phyloP scores from a whole-genome alignment of 2,797 vertebrate genomes.

The Lophius americanus region DNA sequence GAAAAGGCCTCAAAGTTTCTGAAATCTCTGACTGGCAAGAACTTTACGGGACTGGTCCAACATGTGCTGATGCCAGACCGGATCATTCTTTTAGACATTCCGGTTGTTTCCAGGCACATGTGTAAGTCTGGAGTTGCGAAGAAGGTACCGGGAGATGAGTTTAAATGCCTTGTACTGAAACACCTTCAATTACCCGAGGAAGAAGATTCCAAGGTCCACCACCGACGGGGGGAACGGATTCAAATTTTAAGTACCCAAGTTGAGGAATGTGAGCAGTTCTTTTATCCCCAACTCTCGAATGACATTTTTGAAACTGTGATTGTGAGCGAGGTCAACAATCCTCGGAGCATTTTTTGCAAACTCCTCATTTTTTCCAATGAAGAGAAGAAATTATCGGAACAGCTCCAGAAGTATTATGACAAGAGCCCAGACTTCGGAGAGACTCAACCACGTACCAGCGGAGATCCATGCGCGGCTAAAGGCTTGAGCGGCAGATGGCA shows the following conservation, averaged over 20 bases:
- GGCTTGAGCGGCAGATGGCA: constrained; percentile 87
- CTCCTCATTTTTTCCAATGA: constrained; percentile 86
- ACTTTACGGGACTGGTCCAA: constrained; percentile 81
- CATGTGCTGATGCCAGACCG: constrained; percentile 83
- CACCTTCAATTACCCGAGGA: constrained; percentile 50
- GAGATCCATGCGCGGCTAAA: constrained; percentile 87
- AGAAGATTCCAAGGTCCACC: constrained; percentile 20
- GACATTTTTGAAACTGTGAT: constrained; percentile 81
- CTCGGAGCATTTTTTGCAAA: constrained; percentile 86
- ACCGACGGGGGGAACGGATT: constrained; percentile 21
- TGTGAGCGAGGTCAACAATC: constrained; percentile 86
- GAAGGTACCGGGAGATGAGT: constrained; percentile 68
- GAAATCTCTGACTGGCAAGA: constrained; percentile 79
- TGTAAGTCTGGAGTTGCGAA: constrained; percentile 78
- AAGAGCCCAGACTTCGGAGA: constrained; percentile 38
- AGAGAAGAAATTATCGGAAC: constrained; percentile 81
- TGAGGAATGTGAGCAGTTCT: constrained; percentile 72
- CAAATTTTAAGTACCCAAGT: constrained; percentile 10
- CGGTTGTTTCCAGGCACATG: constrained; percentile 80
- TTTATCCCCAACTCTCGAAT: constrained; percentile 85
- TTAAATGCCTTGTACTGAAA: constrained; percentile 68
- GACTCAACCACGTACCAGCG: constrained; percentile 66
- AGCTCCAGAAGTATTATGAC: constrained; percentile 78
- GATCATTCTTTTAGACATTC: constrained; percentile 85
- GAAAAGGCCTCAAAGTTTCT: constrained; percentile 81